phyloP scores from a whole-genome alignment of 2,888 invertebrate species.

The Aromia moschata region DNA sequence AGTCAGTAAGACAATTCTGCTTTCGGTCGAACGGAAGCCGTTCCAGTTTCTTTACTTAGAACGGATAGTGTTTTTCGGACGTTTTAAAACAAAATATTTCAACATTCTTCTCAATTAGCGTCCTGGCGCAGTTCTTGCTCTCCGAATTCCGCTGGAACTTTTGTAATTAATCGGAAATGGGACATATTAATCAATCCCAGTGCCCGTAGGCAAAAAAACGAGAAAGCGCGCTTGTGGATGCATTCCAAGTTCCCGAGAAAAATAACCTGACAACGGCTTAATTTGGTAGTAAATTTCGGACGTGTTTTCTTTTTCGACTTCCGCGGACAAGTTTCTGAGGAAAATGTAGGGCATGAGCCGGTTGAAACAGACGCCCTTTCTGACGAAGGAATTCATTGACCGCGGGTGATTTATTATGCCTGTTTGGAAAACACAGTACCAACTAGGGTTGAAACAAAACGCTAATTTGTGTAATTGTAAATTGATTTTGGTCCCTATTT shows the following conservation, averaged over 20 bases:
- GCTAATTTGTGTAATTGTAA: no score
- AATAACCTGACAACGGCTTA: conserved; percentile 1
- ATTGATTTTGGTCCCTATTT: no score
- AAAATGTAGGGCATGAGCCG: not conserved
- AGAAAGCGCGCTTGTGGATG: not conserved
- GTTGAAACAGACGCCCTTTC: not conserved
- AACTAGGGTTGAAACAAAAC: no score
- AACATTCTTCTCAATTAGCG: conserved; percentile 3
- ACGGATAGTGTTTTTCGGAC: not conserved
- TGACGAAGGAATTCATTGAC: no score
- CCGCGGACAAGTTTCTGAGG: not conserved
- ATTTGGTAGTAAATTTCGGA: not conserved
- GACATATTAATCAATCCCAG: conserved; percentile 1
- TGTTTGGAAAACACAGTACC: no score
- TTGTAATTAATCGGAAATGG: conserved; percentile 7
- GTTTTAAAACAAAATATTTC: not conserved
- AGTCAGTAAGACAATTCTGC: no score
- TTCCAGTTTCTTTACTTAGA: not conserved
- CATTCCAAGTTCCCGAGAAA: not conserved
- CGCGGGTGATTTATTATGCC: no score
- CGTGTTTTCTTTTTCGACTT: not conserved
- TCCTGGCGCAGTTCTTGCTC: conserved; percentile 1
- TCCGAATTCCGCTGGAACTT: not conserved
- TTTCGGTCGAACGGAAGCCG: no score
- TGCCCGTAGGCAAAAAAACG: not conserved